Conservation (phyloP, 2,888 invertebrate genomes). For the Drosophila bunnanda region DNA sequence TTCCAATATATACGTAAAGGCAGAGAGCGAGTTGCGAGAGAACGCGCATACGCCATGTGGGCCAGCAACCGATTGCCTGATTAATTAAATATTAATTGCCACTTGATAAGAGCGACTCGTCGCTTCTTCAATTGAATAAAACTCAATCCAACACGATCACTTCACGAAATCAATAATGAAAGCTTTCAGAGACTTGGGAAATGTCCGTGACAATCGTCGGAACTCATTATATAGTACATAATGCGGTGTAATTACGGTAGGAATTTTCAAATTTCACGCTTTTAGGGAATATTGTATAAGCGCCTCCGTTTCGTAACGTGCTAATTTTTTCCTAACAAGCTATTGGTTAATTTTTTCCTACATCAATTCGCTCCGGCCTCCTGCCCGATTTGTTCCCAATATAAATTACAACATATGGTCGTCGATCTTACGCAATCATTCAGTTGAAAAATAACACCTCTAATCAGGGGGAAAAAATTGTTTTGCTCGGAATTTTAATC, state of each 20-base stretch:
- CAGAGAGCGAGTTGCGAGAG: slow-evolving; percentile 31
- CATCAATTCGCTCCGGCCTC: slow-evolving; percentile 12
- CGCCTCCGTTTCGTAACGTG: slow-evolving; percentile 10
- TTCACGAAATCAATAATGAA: background rate
- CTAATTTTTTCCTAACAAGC: slow-evolving; percentile 10
- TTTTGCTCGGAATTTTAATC: slow-evolving; percentile 10
- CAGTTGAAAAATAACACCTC: slow-evolving; percentile 24
- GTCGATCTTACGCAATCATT: slow-evolving; percentile 19
- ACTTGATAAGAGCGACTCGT: slow-evolving; percentile 68
- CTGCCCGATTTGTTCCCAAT: slow-evolving; percentile 16
- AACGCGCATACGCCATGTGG: slow-evolving; percentile 63
- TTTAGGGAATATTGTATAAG: slow-evolving; percentile 9
- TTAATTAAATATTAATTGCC: slow-evolving; percentile 83
- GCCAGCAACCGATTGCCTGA: slow-evolving; percentile 51
- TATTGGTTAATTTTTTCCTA: background rate
- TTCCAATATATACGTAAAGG: background rate
- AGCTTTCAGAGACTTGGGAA: slow-evolving; percentile 6
- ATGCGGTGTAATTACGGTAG: background rate
- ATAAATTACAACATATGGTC: slow-evolving; percentile 19
- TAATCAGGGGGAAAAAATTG: slow-evolving; percentile 13
- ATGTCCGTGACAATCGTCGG: slow-evolving; percentile 3
- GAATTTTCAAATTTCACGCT: slow-evolving; percentile 19
- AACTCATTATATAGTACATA: slow-evolving; percentile 1
- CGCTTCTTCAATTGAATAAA: slow-evolving; percentile 18
- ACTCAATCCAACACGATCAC: slow-evolving; percentile 20